These are phyloP conservation scores for Corythornis madagascariensis DNA, from an alignment of 2,113 vertebrate species.

Conservation along the genomic window DNA sequence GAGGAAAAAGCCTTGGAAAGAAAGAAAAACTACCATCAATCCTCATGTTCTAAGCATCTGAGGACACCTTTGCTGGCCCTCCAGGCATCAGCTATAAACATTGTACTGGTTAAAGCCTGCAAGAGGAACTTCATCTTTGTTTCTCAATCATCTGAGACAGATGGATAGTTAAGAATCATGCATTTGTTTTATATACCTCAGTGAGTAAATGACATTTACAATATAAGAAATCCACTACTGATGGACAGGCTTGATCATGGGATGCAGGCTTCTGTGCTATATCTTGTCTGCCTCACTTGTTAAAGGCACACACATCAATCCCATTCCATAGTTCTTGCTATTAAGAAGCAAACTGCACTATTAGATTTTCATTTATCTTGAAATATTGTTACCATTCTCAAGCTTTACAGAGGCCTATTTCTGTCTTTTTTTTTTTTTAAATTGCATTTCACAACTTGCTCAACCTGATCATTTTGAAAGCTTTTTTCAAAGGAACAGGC, in stretches of 20 bases:
- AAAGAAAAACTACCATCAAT: background rate
- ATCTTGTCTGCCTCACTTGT: background rate
- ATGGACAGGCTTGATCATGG: background rate
- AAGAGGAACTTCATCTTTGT: background rate
- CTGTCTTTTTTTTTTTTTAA: background rate
- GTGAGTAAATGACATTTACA: background rate
- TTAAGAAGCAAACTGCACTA: background rate
- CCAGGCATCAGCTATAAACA: background rate
- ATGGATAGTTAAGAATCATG: background rate
- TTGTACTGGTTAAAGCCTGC: background rate
- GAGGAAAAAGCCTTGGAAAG: background rate
- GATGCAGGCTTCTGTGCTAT: background rate
- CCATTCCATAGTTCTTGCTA: background rate
- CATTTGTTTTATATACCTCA: background rate
- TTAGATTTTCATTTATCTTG: slow-evolving; percentile 22
- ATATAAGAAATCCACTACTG: background rate
- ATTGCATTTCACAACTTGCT: background rate
- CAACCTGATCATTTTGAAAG: background rate
- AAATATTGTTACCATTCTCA: background rate
- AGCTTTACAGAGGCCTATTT: background rate
- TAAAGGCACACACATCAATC: background rate
- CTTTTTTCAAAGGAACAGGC: background rate
- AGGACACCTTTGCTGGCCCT: background rate
- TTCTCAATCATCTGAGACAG: background rate
- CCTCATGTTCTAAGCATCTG: background rate